Base-by-base conservation (phyloP, 2,797 vertebrate species). In the Lacerta agilis region DNA sequence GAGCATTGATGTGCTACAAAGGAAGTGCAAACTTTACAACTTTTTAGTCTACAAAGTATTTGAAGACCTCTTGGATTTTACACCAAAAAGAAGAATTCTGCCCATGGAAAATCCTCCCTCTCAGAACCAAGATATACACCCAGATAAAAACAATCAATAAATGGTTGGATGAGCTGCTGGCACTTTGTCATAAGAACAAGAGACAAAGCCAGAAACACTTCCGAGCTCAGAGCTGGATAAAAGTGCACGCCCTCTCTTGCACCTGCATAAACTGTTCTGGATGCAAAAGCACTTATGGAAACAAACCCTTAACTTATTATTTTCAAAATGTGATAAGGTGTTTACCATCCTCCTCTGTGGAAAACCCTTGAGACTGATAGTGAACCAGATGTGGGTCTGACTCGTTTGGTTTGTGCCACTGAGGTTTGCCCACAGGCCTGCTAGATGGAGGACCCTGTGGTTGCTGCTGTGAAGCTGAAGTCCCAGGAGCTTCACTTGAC, bases 331-430 rank as follows among this genome's bases (percentile, higher is more conserved):
- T 73, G 86, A 73, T 8, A 36, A 93, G 82, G 89, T 88, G 93
- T 90, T 97, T 97, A 98, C 97, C 97, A 66, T 98, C 97, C 94
- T 98, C 98, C 95, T 98, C 98, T 61, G 98, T 92, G 83, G 98
- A 95, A 89, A 97, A 98, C 86, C 98, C 98, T 93, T 97, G 98
- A 45, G 98, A 93, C 0, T 97, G 98, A 38, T 97, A 98, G 93
- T 97, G 96, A 83, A 94, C 91, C 83, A 98, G 97, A 96, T 98
- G 96, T 85, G 97, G 92, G 94, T 97, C 97, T 18, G 96, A 90
- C 79, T 98, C 97, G 0, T 95, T 96, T 93, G 97, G 97, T 92
- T 97, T 97, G 89, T 97, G 97, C 97, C 97, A 97, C 94, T 98
- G 97, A 33, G 96, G 97, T 94, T 96, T 97, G 96, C 92, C 94